phyloP scores from a whole-genome alignment of 64 coral and sea anemone species.

The Astreopora myriophthalma region DNA sequence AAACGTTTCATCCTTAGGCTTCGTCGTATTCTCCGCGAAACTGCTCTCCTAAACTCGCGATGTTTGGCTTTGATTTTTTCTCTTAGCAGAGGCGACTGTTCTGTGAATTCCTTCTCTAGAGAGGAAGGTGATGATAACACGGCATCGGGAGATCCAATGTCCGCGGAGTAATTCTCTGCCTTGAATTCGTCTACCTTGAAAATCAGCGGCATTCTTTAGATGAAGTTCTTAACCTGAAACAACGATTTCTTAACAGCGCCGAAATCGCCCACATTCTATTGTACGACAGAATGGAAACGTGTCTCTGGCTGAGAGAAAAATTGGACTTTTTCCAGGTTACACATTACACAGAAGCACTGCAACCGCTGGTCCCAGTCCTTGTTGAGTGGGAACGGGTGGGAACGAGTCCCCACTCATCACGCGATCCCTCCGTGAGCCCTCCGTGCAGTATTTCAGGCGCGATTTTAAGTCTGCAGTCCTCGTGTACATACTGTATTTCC shows the following conservation, averaged over 20 bases:
- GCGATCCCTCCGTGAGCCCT: too few species aligned
- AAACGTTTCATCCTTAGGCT: constrained; percentile 71
- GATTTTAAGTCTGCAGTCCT: too few species aligned
- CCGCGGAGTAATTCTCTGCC: background rate
- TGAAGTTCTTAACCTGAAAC: background rate
- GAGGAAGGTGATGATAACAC: background rate
- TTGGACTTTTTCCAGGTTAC: background rate
- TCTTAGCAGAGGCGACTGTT: constrained; percentile 36
- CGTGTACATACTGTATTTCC: too few species aligned
- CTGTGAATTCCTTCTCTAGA: background rate
- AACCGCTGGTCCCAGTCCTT: too few species aligned
- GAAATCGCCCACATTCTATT: background rate
- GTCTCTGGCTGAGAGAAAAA: background rate
- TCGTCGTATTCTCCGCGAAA: constrained; percentile 31
- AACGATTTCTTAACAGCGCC: background rate
- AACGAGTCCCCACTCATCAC: too few species aligned
- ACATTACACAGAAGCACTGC: too few species aligned
- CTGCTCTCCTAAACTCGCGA: constrained; percentile 23
- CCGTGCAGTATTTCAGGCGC: too few species aligned
- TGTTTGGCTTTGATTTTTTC: constrained; percentile 36
- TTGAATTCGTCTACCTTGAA: constrained; percentile 50
- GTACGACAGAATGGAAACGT: background rate
- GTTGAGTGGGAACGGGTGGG: too few species aligned
- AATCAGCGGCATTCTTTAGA: constrained; percentile 55
- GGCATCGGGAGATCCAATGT: constrained; percentile 6